These are phyloP conservation scores for Drosophila nigromelanica DNA, from an alignment of 1,140 invertebrate species.

Conservation along the genomic window DNA sequence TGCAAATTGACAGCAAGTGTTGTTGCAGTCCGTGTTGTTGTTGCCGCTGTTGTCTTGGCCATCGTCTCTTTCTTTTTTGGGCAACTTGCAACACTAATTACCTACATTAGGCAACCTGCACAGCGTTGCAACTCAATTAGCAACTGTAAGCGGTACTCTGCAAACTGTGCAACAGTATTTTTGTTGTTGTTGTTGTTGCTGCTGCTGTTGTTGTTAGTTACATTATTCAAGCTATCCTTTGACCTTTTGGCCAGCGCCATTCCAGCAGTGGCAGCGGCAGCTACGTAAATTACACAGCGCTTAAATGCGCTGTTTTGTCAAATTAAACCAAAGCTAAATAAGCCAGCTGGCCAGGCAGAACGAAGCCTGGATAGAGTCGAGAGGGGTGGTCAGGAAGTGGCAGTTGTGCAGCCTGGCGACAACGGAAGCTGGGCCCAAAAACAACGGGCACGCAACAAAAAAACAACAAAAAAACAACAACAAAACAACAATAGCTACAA, in stretches of 20 bases:
- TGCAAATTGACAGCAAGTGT: slow-evolving; percentile 49
- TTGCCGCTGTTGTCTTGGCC: slow-evolving; percentile 23
- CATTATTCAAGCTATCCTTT: slow-evolving; percentile 65
- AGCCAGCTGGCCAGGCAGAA: slow-evolving; percentile 42
- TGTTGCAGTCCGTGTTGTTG: slow-evolving; percentile 5
- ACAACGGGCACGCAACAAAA: slow-evolving; percentile 31
- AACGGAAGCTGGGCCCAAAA: slow-evolving; percentile 50
- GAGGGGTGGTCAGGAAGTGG: slow-evolving; percentile 32
- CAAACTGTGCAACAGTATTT: slow-evolving; percentile 39
- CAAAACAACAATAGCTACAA: slow-evolving; percentile 7
- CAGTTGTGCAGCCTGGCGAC: slow-evolving; percentile 44
- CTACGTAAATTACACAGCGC: slow-evolving; percentile 40
- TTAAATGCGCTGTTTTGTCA: slow-evolving; percentile 68
- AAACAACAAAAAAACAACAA: slow-evolving; percentile 1
- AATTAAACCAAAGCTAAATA: slow-evolving; percentile 70
- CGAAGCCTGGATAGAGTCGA: too few relatives aligned
- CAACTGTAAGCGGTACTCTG: slow-evolving; percentile 66
- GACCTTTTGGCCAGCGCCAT: slow-evolving; percentile 52
- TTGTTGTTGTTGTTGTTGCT: slow-evolving; percentile 17
- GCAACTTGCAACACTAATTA: slow-evolving; percentile 67
- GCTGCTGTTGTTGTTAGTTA: slow-evolving; percentile 14
- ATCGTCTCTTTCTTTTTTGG: slow-evolving; percentile 47
- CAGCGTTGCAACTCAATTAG: slow-evolving; percentile 74
- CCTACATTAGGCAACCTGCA: slow-evolving; percentile 76
- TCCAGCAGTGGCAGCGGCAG: slow-evolving; percentile 18